Conservation (phyloP, 1,140 invertebrate genomes). For the Neodiprion pinetum region DNA sequence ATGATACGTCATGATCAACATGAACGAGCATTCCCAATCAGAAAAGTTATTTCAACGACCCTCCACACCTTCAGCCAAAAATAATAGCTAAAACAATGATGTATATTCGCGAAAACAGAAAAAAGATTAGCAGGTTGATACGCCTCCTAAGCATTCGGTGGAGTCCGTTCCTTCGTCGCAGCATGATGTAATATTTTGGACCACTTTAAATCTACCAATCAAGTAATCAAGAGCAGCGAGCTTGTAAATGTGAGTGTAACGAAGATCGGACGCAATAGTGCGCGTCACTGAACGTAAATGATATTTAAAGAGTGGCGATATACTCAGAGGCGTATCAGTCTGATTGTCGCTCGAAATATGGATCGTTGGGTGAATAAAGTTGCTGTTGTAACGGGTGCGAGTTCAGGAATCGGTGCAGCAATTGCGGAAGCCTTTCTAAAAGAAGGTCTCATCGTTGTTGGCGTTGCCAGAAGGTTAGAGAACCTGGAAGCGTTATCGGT, state of each 20-base stretch:
- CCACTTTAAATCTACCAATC: not conserved
- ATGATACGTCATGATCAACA: slow-evolving; percentile 67
- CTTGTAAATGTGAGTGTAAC: not conserved
- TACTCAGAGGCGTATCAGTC: not conserved
- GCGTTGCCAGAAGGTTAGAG: slow-evolving; percentile 70
- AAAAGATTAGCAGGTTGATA: too few relatives aligned
- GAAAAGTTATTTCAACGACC: slow-evolving; percentile 29
- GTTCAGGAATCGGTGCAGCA: slow-evolving; percentile 73
- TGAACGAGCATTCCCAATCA: slow-evolving; percentile 51
- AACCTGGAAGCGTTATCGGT: slow-evolving; percentile 60
- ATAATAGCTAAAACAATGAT: slow-evolving; percentile 67
- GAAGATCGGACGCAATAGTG: not conserved
- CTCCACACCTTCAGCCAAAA: slow-evolving; percentile 50
- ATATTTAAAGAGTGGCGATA: not conserved
- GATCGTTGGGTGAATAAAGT: slow-evolving; percentile 71
- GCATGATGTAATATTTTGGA: not conserved
- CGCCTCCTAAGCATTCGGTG: not conserved
- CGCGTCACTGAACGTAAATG: not conserved
- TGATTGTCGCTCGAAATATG: slow-evolving; percentile 56
- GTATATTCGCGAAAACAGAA: slow-evolving; percentile 50
- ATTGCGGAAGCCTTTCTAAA: slow-evolving; percentile 65
- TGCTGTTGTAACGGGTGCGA: slow-evolving; percentile 78
- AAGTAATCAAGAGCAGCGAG: not conserved
- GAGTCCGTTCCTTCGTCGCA: not conserved
- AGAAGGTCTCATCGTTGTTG: slow-evolving; percentile 72